Percentiles rank a stretch among this genome's conserved stretches.
Evolutionary conservation across 2,797 vertebrate genomes (phyloP).

Genomic region (Poeciliopsis presidionis): DNA sequence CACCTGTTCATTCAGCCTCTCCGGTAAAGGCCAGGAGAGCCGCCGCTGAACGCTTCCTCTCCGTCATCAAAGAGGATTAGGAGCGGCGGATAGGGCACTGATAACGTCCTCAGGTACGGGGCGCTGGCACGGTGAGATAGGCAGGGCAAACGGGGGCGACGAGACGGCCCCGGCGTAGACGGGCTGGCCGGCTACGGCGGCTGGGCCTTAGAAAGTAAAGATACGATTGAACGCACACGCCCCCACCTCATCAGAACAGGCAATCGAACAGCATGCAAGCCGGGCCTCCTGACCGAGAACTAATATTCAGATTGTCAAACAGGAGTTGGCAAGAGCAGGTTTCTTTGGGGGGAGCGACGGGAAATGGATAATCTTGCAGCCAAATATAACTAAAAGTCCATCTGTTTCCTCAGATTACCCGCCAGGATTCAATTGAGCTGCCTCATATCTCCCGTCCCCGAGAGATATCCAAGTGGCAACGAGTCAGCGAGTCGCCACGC

Average conservation of each 20-base stretch:
- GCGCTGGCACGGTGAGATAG: constrained; percentile 55
- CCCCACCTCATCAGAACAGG: constrained; percentile 66
- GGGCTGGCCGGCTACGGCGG: constrained; percentile 59
- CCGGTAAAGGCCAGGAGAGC: constrained; percentile 61
- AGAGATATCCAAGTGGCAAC: constrained; percentile 68
- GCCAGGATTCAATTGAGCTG: constrained; percentile 77
- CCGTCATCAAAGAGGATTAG: constrained; percentile 62
- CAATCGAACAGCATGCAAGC: constrained; percentile 59
- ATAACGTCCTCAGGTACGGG: constrained; percentile 69
- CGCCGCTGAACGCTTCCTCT: constrained; percentile 65
- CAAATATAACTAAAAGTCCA: constrained; percentile 82
- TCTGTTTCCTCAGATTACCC: constrained; percentile 81
- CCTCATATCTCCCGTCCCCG: constrained; percentile 62
- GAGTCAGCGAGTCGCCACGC: constrained; percentile 65
- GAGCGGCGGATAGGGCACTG: constrained; percentile 52
- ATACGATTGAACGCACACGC: constrained; percentile 60
- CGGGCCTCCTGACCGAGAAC: constrained; percentile 71
- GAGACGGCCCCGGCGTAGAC: constrained; percentile 52
- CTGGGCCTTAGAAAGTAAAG: constrained; percentile 71
- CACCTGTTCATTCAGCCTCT: constrained; percentile 70
- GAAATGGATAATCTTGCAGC: constrained; percentile 78
- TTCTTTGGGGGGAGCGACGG: constrained; percentile 53
- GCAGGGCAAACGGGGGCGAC: constrained; percentile 38
- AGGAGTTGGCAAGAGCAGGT: constrained; percentile 70
- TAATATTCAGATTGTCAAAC: constrained; percentile 78